Conservation (phyloP, 2,113 vertebrate genomes). For the Cavia aperea region DNA sequence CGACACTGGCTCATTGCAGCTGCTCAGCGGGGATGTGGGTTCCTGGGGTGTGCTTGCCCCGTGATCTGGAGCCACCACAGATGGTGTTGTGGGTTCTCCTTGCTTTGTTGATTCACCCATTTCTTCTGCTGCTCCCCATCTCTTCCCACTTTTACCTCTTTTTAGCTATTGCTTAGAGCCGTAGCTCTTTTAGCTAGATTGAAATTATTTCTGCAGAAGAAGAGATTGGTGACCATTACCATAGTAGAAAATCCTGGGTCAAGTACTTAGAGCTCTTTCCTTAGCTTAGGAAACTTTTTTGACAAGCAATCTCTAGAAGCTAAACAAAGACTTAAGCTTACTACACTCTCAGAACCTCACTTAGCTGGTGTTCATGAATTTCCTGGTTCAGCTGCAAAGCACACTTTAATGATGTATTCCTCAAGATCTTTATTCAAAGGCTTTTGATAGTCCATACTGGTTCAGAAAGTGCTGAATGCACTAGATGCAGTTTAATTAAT, state of each 20-base stretch:
- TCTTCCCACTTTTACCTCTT: background rate
- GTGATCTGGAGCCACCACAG: background rate
- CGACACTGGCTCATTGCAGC: background rate
- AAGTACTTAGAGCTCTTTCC: background rate
- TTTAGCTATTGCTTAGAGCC: background rate
- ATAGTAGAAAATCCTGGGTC: background rate
- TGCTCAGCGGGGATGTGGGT: background rate
- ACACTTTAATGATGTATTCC: background rate
- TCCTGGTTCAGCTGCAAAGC: background rate
- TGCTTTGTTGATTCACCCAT: background rate
- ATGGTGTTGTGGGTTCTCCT: background rate
- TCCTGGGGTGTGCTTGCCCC: background rate
- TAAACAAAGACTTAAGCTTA: background rate
- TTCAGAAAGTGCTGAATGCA: background rate
- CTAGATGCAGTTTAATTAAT: background rate
- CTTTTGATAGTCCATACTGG: background rate
- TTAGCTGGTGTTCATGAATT: background rate
- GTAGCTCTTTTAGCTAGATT: background rate
- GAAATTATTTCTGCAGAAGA: background rate
- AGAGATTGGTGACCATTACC: background rate
- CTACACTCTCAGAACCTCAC: background rate
- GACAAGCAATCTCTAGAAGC: background rate
- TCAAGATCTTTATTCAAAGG: background rate
- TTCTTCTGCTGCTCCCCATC: background rate
- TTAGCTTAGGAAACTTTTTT: background rate